phyloP scores from a whole-genome alignment of 2,113 vertebrate species.

The Tinamus guttatus region DNA sequence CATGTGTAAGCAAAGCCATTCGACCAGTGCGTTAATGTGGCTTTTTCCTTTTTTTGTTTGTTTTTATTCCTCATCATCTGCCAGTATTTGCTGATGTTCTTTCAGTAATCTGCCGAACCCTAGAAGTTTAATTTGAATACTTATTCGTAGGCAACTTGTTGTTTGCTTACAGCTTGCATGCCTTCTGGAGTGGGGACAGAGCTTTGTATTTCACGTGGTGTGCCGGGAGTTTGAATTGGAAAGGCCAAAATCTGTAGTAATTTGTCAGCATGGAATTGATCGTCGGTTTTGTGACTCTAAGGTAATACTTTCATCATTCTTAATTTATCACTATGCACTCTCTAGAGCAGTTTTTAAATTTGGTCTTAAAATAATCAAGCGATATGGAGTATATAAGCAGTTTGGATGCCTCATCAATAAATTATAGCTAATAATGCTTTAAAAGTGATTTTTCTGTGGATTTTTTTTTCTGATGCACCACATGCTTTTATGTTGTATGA shows the following conservation, averaged over 20 bases:
- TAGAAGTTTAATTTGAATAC: not conserved
- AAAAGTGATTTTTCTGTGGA: accelerated
- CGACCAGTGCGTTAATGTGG: not conserved
- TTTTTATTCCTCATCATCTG: not conserved
- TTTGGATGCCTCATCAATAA: not conserved
- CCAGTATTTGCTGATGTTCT: not conserved
- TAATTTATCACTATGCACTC: accelerated
- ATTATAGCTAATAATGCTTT: not conserved
- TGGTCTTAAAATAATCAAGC: not conserved
- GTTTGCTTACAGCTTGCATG: slow-evolving; percentile 81
- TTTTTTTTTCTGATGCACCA: not conserved
- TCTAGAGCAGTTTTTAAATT: not conserved
- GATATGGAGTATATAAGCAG: not conserved
- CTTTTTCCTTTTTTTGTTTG: not conserved
- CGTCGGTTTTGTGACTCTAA: slow-evolving; percentile 92
- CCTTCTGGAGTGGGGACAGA: slow-evolving; percentile 93
- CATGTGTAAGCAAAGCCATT: not conserved
- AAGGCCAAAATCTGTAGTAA: slow-evolving; percentile 90
- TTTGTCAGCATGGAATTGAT: slow-evolving; percentile 96
- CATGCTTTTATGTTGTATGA: not conserved
- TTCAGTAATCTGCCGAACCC: not conserved
- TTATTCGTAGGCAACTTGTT: not conserved
- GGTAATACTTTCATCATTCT: slow-evolving; percentile 72
- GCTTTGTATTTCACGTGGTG: slow-evolving; percentile 92
- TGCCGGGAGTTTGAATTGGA: slow-evolving; percentile 96